These are phyloP conservation scores for Mus spretus DNA, from an alignment of 2,797 vertebrate species.

Conservation along the genomic window DNA sequence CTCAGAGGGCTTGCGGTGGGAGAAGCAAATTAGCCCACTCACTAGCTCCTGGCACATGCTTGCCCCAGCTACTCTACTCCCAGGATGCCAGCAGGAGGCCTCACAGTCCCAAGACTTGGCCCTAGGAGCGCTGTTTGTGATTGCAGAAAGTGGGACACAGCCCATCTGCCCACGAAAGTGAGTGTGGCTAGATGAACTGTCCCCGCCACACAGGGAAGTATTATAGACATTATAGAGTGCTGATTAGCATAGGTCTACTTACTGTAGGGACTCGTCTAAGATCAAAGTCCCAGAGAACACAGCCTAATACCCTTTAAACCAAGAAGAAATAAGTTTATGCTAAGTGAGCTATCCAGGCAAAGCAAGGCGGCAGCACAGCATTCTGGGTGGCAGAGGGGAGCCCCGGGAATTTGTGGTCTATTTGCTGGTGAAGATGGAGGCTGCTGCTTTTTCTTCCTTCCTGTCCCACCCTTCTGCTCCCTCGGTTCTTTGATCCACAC, in stretches of 20 bases:
- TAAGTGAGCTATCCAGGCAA: neutral
- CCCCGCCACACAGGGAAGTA: neutral
- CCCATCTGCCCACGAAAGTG: accelerated
- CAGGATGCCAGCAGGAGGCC: neutral
- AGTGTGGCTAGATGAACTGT: neutral
- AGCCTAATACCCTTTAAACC: neutral
- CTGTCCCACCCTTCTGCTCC: too few relatives aligned
- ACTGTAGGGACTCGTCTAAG: neutral
- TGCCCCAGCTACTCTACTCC: too few relatives aligned
- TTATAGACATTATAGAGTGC: neutral
- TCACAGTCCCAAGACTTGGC: neutral
- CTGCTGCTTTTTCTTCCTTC: neutral
- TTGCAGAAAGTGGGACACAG: accelerated
- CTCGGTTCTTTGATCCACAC: neutral
- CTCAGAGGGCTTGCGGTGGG: neutral
- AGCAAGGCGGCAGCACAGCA: neutral
- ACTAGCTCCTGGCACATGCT: neutral
- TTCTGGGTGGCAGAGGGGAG: neutral
- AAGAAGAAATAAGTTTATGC: neutral
- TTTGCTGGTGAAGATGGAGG: neutral
- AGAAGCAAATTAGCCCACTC: neutral
- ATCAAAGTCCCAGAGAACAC: neutral
- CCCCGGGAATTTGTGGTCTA: neutral
- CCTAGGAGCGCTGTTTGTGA: too few relatives aligned
- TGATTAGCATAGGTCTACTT: neutral